Percentiles rank a stretch among this genome's conserved stretches.
Conservation (phyloP, 2,113 vertebrate species). For the Monopterus albus region DNA sequence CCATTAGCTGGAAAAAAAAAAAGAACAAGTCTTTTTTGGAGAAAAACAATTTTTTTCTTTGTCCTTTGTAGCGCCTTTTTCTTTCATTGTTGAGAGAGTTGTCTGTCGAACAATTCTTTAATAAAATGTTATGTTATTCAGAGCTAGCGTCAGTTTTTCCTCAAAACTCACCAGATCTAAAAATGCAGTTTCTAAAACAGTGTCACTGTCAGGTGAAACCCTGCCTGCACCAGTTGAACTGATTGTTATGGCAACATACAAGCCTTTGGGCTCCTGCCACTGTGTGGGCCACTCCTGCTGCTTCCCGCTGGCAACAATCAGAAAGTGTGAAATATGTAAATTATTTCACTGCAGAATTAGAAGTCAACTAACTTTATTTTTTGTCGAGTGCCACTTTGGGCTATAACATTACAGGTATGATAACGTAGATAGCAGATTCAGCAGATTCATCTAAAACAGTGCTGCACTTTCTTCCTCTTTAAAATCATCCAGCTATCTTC, state of each 20-base stretch:
- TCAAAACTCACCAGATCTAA: no score
- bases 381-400: no score
- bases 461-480: no score
- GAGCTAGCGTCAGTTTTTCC: constrained; percentile 83
- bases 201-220: neutral
- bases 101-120: constrained; percentile 96
- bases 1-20: constrained; percentile 83
- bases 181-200: neutral
- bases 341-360: neutral
- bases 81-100: constrained; percentile 92
- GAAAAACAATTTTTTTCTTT: constrained; percentile 85
- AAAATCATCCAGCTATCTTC: no score
- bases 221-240: neutral
- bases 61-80: constrained; percentile 94
- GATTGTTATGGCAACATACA: constrained; percentile 5
- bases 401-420: no score
- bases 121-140: constrained; percentile 98
- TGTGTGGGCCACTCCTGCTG: no score
- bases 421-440: no score
- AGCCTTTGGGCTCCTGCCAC: neutral
- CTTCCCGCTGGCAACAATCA: constrained; percentile 4
- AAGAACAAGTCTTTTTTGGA: constrained; percentile 82
- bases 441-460: no score
- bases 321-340: neutral
- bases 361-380: no score